phyloP scores from a whole-genome alignment of 1,140 invertebrate genomes.

The Plodia interpunctella region DNA sequence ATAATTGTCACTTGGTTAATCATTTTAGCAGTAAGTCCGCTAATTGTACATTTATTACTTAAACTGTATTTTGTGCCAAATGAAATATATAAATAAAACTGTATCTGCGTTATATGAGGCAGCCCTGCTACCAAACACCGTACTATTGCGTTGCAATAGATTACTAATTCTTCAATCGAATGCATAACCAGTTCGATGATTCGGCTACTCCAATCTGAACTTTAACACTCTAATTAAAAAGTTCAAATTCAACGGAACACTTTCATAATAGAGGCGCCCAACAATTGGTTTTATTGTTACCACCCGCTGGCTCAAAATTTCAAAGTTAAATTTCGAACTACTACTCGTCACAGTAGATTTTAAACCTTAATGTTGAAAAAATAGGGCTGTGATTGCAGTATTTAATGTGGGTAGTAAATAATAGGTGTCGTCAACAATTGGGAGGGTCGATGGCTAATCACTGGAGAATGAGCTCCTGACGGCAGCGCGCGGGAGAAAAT shows the following conservation, averaged over 20 bases:
- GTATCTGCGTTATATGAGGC: conserved; percentile 8
- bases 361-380: conserved; percentile 19
- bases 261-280: conserved; percentile 43
- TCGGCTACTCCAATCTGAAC: conserved; percentile 11
- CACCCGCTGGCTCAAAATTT: conserved; percentile 68
- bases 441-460: conserved; percentile 54
- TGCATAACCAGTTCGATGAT: conserved; percentile 31
- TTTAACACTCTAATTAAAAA: conserved; percentile 26
- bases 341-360: conserved; percentile 17
- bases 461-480: conserved; percentile 38
- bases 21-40: too few relatives aligned
- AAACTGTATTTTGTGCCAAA: too few relatives aligned
- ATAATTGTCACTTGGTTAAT: too few relatives aligned
- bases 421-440: conserved; percentile 63
- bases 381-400: conserved; percentile 30
- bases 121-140: conserved; percentile 35
- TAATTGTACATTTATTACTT: too few relatives aligned
- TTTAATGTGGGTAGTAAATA: conserved; percentile 37
- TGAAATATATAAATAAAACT: background rate
- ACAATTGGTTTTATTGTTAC: conserved; percentile 73
- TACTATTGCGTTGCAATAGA: conserved; percentile 65
- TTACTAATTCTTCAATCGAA: conserved; percentile 68
- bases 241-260: conserved; percentile 19
- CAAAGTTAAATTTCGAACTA: conserved; percentile 36
- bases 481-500: conserved; percentile 19